phyloP scores from a whole-genome alignment of 2,113 vertebrate genomes.

The Phylloscopus trochiloides region DNA sequence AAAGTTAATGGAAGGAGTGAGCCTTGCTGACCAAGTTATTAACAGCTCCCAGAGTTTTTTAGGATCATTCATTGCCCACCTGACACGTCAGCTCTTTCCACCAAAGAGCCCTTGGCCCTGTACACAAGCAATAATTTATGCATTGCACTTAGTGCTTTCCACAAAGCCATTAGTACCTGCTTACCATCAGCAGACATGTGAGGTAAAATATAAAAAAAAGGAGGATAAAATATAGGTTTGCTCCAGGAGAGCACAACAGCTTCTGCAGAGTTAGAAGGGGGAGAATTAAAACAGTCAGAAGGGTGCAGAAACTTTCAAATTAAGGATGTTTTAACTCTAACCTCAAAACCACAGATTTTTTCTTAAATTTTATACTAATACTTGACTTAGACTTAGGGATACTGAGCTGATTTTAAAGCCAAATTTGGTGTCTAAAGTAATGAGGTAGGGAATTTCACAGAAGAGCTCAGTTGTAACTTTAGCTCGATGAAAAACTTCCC shows the following conservation, averaged over 20 bases:
- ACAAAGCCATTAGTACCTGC: neutral
- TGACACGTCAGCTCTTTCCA: slow-evolving; percentile 12
- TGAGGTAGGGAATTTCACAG: neutral
- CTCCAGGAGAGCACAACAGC: neutral
- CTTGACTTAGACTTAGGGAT: neutral
- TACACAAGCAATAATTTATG: neutral
- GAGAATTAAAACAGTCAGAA: neutral
- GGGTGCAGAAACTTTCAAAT: neutral
- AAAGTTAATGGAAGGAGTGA: slow-evolving; percentile 21
- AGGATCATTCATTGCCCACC: neutral
- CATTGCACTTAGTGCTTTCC: neutral
- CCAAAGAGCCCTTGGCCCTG: neutral
- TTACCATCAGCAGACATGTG: neutral
- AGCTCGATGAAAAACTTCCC: neutral
- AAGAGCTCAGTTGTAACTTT: neutral
- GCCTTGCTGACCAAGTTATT: slow-evolving; percentile 10
- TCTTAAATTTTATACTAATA: neutral
- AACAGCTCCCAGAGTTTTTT: neutral
- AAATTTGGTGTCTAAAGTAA: neutral
- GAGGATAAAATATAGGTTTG: neutral
- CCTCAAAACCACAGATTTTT: neutral
- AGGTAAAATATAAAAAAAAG: neutral
- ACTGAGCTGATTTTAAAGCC: neutral
- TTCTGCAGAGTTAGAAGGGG: neutral
- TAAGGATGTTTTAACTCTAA: neutral